Evolutionary conservation across 2,797 vertebrate species (phyloP).

Genomic region (Lepilemur ruficaudatus): DNA sequence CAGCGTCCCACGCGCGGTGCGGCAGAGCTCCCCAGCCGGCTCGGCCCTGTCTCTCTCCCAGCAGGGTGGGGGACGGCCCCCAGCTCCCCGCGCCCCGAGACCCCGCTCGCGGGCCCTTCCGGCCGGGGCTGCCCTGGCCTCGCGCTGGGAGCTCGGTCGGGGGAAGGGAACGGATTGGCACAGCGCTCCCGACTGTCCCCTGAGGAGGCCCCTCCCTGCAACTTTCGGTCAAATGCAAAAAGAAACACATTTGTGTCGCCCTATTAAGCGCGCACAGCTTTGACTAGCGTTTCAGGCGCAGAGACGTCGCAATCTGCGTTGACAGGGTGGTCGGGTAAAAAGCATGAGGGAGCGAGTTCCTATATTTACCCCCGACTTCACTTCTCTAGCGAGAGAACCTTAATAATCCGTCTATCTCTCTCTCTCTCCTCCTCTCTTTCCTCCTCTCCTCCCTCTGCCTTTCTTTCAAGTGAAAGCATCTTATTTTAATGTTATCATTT

Average conservation of each 20-base stretch:
- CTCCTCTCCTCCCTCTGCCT: not conserved
- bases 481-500: not conserved
- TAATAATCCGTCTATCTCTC: not conserved
- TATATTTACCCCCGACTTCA: slow-evolving; percentile 48
- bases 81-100: not conserved
- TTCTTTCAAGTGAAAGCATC: not conserved
- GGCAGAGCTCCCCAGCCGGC: slow-evolving; percentile 9
- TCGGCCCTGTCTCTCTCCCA: not conserved
- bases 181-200: slow-evolving; percentile 51
- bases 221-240: slow-evolving; percentile 74
- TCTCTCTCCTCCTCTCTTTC: not conserved
- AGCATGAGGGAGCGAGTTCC: not conserved
- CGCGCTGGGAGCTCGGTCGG: slow-evolving; percentile 28
- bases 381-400: slow-evolving; percentile 52
- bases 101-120: not conserved
- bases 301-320: slow-evolving; percentile 68
- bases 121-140: slow-evolving; percentile 55
- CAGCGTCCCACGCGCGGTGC: slow-evolving; percentile 70
- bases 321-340: slow-evolving; percentile 72
- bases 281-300: slow-evolving; percentile 21
- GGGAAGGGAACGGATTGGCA: not conserved
- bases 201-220: slow-evolving; percentile 58
- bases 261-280: slow-evolving; percentile 72
- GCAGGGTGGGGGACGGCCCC: no score
- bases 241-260: slow-evolving; percentile 75